A percentile compares a stretch with the other conserved stretches of the same genome.
Conservation (phyloP, 2,888 invertebrate genomes). For the Dendrolimus pini region DNA sequence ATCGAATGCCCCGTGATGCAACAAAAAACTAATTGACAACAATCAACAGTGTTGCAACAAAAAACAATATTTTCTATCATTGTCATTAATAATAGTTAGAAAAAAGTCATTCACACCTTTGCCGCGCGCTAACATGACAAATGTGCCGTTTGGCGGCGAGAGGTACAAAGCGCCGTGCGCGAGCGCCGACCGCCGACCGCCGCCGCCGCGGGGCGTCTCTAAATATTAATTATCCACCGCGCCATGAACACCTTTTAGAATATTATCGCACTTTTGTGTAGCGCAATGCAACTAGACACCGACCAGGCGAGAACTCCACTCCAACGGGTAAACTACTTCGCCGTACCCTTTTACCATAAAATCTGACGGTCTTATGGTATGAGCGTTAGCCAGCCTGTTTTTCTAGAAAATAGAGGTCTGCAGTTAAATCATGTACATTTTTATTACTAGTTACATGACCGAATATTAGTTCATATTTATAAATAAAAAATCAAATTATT, state of each 20-base stretch:
- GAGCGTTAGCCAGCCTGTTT: too few species aligned
- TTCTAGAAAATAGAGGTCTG: too few species aligned
- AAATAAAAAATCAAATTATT: too few species aligned
- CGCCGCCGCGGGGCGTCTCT: conserved; percentile 69
- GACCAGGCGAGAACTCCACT: background rate
- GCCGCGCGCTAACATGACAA: conserved; percentile 73
- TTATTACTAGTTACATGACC: too few species aligned
- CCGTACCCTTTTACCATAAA: background rate
- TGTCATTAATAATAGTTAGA: conserved; percentile 72
- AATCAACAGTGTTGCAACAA: conserved; percentile 68
- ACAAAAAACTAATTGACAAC: conserved; percentile 74
- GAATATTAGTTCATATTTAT: too few species aligned
- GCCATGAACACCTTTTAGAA: conserved; percentile 69
- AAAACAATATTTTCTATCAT: conserved; percentile 73
- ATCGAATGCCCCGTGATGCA: conserved; percentile 47
- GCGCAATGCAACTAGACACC: conserved; percentile 38
- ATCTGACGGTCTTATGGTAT: too few species aligned
- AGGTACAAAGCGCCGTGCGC: conserved; percentile 53
- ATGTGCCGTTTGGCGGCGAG: conserved; percentile 55
- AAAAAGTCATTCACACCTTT: conserved; percentile 75
- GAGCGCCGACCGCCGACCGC: conserved; percentile 27
- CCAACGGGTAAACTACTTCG: background rate
- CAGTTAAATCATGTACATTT: too few species aligned
- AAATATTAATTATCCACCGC: conserved; percentile 74
- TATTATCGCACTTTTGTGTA: conserved; percentile 65